These are phyloP conservation scores for Iguana delicatissima DNA, from an alignment of 2,797 vertebrate species.

Conservation along the genomic window DNA sequence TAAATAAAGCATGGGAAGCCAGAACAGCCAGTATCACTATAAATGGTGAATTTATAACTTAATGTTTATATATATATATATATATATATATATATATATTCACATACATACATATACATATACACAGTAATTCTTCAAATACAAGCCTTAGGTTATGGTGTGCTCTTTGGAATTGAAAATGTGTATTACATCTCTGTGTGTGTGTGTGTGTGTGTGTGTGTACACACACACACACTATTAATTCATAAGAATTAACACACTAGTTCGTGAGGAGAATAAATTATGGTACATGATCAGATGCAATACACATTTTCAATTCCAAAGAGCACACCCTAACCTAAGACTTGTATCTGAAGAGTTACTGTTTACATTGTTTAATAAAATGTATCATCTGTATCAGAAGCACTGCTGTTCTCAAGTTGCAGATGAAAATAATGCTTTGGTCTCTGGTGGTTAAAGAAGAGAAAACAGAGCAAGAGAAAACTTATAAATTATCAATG, in stretches of 20 bases:
- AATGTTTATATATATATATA: not conserved
- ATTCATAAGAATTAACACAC: not conserved
- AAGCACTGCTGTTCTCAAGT: conserved; percentile 26
- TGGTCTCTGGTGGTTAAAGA: conserved; percentile 60
- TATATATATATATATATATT: too few species aligned
- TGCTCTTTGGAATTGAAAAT: not conserved
- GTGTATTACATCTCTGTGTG: too few species aligned
- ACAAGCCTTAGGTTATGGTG: not conserved
- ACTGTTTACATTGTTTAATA: conserved; percentile 54
- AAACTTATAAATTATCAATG: conserved; percentile 56
- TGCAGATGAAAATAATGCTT: conserved; percentile 63
- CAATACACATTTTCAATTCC: not conserved
- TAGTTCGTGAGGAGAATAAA: not conserved
- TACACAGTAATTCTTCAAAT: conserved; percentile 41
- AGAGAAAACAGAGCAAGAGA: not conserved
- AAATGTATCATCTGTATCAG: conserved; percentile 53
- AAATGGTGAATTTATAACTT: not conserved
- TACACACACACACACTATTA: not conserved
- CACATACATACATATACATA: too few species aligned
- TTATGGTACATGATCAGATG: too few species aligned
- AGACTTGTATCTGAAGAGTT: conserved; percentile 35
- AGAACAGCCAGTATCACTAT: not conserved
- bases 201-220: too few species aligned
- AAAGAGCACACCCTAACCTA: not conserved
- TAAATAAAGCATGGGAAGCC: not conserved